These are phyloP conservation scores for Holacanthus passer DNA, from an alignment of 2,113 vertebrate species.

Conservation along the genomic window DNA sequence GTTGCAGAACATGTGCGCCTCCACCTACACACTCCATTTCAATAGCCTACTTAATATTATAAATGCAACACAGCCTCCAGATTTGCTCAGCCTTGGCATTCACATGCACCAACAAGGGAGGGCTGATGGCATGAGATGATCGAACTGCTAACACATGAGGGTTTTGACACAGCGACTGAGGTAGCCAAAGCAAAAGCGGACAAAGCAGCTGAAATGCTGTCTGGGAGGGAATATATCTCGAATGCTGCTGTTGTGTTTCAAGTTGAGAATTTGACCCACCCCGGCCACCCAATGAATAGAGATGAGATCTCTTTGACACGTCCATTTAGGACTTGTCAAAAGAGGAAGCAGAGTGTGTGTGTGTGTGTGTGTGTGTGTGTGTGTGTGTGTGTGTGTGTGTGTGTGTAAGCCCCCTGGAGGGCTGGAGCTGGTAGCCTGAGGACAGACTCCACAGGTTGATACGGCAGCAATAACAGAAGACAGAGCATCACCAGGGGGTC, in stretches of 20 bases:
- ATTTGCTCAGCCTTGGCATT: constrained; percentile 75
- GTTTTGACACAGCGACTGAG: constrained; percentile 25
- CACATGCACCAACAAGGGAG: constrained; percentile 43
- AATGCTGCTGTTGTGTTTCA: constrained; percentile 31
- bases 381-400: background rate
- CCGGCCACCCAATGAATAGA: constrained; percentile 17
- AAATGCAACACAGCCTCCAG: constrained; percentile 75
- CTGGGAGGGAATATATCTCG: background rate
- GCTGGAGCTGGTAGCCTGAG: constrained; percentile 52
- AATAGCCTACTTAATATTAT: constrained; percentile 78
- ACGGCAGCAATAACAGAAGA: constrained; percentile 50
- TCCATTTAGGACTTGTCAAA: constrained; percentile 53
- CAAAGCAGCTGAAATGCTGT: constrained; percentile 44
- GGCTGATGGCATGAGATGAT: constrained; percentile 52
- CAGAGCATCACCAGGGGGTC: constrained; percentile 53
- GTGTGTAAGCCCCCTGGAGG: constrained; percentile 17
- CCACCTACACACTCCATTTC: constrained; percentile 81
- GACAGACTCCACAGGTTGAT: constrained; percentile 71
- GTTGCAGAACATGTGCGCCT: constrained; percentile 76
- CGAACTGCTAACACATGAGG: constrained; percentile 22
- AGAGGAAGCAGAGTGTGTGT: constrained; percentile 15
- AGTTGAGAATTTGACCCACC: constrained; percentile 45
- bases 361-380: background rate
- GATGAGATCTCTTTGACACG: constrained; percentile 49
- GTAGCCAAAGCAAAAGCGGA: constrained; percentile 10